These are phyloP conservation scores for Cynopterus brachyotis DNA, from an alignment of 2,113 vertebrate genomes.

Conservation along the genomic window DNA sequence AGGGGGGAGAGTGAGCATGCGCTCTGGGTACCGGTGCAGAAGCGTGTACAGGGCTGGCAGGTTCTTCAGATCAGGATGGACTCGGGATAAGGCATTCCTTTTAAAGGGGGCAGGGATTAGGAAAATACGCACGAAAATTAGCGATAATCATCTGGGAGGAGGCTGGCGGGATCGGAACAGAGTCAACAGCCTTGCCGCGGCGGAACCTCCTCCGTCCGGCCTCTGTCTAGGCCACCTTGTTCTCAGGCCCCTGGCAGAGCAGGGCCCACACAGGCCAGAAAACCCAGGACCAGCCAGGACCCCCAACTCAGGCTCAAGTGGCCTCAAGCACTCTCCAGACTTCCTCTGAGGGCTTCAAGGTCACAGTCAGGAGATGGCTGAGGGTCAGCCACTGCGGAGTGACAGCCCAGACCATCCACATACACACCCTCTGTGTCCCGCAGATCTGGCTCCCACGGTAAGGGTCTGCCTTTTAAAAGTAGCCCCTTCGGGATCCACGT, in stretches of 20 bases:
- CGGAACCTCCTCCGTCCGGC: background rate
- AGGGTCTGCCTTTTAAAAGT: background rate
- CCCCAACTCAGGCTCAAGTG: background rate
- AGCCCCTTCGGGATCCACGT: background rate
- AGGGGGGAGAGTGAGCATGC: background rate
- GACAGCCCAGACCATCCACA: background rate
- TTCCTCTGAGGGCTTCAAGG: background rate
- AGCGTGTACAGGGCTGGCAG: background rate
- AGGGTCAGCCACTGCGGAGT: background rate
- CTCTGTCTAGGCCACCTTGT: background rate
- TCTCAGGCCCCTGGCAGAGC: background rate
- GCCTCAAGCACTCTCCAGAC: background rate
- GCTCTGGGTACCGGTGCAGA: background rate
- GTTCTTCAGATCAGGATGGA: background rate
- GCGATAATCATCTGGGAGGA: background rate
- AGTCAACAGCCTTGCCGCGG: background rate
- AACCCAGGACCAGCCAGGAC: background rate
- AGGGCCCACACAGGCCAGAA: background rate
- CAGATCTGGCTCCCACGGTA: background rate
- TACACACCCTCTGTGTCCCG: background rate
- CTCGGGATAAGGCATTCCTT: background rate
- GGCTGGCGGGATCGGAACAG: background rate
- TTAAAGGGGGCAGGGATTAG: background rate
- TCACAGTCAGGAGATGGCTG: background rate
- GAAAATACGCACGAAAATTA: background rate